Conservation (phyloP, 2,888 invertebrate genomes). For the Molorchus minor region DNA sequence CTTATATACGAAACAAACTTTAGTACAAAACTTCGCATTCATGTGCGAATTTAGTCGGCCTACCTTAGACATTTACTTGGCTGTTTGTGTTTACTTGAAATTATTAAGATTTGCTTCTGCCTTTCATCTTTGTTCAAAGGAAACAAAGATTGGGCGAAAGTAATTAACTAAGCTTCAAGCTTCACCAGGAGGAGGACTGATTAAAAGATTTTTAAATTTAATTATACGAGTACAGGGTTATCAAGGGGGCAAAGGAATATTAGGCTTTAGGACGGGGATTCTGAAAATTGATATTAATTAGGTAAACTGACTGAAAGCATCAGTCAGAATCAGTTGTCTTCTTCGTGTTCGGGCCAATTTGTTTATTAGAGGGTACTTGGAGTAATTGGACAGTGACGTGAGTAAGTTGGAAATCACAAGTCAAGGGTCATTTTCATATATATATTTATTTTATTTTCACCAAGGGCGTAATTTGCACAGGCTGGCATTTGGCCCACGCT, state of each 20-base stretch:
- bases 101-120: slow-evolving; percentile 19
- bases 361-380: no score
- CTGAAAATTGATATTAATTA: slow-evolving; percentile 30
- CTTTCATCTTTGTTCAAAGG: slow-evolving; percentile 26
- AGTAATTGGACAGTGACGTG: no score
- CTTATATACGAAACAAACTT: no score
- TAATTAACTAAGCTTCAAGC: slow-evolving; percentile 40
- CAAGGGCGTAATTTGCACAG: no score
- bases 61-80: slow-evolving; percentile 5
- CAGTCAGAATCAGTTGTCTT: no score
- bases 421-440: no score
- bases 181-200: slow-evolving; percentile 37
- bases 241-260: slow-evolving; percentile 19
- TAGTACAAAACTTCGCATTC: no score
- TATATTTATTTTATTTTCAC: no score
- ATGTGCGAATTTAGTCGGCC: no score
- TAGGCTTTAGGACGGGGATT: slow-evolving; percentile 11
- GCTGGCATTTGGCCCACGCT: no score
- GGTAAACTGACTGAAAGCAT: slow-evolving; percentile 13
- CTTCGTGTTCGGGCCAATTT: no score
- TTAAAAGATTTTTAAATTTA: slow-evolving; percentile 50
- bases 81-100: slow-evolving; percentile 32
- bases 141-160: slow-evolving; percentile 32
- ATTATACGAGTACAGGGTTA: slow-evolving; percentile 44
- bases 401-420: no score